These are phyloP conservation scores for Archocentrus centrarchus DNA, from an alignment of 2,113 vertebrate genomes.

Conservation along the genomic window DNA sequence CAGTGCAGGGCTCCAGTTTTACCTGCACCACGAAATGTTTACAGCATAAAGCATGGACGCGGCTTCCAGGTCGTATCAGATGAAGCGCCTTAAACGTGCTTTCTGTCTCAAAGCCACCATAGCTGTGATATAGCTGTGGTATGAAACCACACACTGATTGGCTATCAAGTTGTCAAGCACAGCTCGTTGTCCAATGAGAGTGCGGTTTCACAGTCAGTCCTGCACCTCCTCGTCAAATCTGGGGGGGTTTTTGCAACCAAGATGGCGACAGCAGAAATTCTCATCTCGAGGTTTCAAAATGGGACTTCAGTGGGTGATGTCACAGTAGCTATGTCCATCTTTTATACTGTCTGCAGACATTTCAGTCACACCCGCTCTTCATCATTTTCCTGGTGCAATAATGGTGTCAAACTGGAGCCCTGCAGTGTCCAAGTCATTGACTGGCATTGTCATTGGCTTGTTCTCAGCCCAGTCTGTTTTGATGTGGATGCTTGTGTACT, in stretches of 20 bases:
- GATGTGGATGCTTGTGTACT: not conserved
- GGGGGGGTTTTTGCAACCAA: not conserved
- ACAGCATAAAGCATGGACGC: too few relatives aligned
- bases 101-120: too few relatives aligned
- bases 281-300: not conserved
- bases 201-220: too few relatives aligned
- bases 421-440: not conserved
- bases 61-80: too few relatives aligned
- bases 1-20: not conserved
- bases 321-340: not conserved
- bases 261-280: fast-evolving
- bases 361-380: not conserved
- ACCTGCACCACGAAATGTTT: not conserved
- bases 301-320: not conserved
- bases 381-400: not conserved
- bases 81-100: too few relatives aligned
- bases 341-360: not conserved
- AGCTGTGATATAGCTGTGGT: too few relatives aligned
- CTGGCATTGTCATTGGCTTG: not conserved
- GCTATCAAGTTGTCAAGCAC: too few relatives aligned
- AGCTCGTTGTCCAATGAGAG: too few relatives aligned
- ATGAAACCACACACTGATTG: too few relatives aligned
- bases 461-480: not conserved
- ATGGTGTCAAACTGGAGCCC: not conserved
- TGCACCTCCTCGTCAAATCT: not conserved